Base-by-base conservation (phyloP, 2,888 invertebrate genomes). In the Mythimna lalbum region DNA sequence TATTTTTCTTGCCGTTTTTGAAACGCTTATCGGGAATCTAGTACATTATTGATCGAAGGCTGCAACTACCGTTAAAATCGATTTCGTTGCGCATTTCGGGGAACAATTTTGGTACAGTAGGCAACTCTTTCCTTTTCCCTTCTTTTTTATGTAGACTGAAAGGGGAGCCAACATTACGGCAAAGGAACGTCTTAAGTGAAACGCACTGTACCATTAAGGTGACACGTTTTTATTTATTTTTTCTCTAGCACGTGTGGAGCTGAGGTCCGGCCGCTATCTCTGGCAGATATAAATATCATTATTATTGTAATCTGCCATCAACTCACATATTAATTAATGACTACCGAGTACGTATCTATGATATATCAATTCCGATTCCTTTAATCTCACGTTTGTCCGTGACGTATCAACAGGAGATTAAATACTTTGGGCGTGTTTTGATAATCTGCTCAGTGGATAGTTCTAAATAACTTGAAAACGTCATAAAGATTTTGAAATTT, bases 361-460 rank as follows among this genome's bases (percentile, higher is more conserved):
- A 36, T 47, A 47, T 33, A 50, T 23, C 17, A 50, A 70, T n/a
- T n/a, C n/a, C n/a, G 31, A 49, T 73, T 31, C 36, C 19, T 43
- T 12, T 63, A 79, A 79, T 59, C 43, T 52, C n/a, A 56, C 67
- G 56, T 49, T 75, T 55, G 43, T 17, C 27, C 10, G 17, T 56
- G 53, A 63, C 53, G 49, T 65, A 33, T 56, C 52, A 12, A 12
- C 17, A 53, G 21, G 4, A 59, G 76, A 76, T 76, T 76, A 78
- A 21, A 7, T 33, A 19, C 10, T 23, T 23, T n/a, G 17, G 49
- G 14, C 53, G 53, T 49, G 21, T 39, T 36, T 60, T n/a, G 70
- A 77, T 77, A 81, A 76, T 56, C 21, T 14, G 49, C 43, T 43
- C 52, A 12, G 53, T 43, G 19, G 61, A 33, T 33, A 75, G 61